Percentiles rank a stretch among this genome's conserved stretches.
These are phyloP conservation scores for Osedax fenrisi DNA, from an alignment of 2,888 invertebrate genomes.

Conservation along the genomic window DNA sequence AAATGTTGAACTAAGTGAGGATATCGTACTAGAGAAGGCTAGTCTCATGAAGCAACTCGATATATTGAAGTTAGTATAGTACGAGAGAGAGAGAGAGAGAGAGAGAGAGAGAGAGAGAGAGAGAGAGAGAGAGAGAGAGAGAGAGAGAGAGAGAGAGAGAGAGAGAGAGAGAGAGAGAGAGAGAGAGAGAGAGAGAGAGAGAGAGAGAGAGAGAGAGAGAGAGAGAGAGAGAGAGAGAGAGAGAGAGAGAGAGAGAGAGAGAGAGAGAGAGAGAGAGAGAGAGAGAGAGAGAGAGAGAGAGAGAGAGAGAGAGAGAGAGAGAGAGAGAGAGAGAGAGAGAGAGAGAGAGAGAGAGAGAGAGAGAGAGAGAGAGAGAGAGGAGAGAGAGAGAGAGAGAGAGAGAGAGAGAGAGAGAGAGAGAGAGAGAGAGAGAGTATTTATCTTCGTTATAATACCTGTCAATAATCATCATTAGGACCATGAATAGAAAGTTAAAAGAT, in stretches of 20 bases:
- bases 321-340: constrained; percentile 31
- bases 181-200: constrained; percentile 48
- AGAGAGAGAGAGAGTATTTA: no score
- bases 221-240: constrained; percentile 48
- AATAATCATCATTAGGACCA: constrained; percentile 45
- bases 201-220: constrained; percentile 24
- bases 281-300: constrained; percentile 28
- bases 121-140: constrained; percentile 47
- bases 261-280: constrained; percentile 17
- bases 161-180: constrained; percentile 25
- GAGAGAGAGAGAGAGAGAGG: constrained; percentile 29
- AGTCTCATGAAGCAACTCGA: neutral
- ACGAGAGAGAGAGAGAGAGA: constrained; percentile 10
- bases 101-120: constrained; percentile 13
- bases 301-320: constrained; percentile 31
- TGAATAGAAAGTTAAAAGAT: constrained; percentile 51
- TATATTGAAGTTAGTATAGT: neutral
- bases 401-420: no score
- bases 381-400: constrained; percentile 3
- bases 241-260: constrained; percentile 22
- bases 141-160: constrained; percentile 22
- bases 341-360: constrained; percentile 29
- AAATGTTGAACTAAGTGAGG: neutral
- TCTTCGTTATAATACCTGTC: no score
- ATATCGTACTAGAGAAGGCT: neutral